phyloP scores from a whole-genome alignment of 2,797 vertebrate genomes.

The Enteromius afrohamiltoni region DNA sequence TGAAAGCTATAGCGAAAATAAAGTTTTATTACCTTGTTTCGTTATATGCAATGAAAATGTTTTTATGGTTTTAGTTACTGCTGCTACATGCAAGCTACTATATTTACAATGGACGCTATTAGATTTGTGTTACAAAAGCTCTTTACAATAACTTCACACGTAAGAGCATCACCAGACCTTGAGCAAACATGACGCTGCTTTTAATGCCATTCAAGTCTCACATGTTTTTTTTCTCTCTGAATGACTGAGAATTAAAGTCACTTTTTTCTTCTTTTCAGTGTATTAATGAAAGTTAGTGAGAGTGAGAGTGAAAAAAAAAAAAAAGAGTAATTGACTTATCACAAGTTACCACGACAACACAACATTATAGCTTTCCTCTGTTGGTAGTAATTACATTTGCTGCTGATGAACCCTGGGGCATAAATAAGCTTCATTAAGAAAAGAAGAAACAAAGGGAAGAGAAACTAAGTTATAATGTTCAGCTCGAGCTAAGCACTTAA shows the following conservation, averaged over 20 bases:
- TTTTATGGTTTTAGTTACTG: neutral
- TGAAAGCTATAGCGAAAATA: neutral
- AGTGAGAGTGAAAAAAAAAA: slow-evolving; percentile 17
- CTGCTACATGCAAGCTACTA: neutral
- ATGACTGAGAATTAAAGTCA: neutral
- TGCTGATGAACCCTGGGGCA: slow-evolving; percentile 21
- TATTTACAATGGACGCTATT: neutral
- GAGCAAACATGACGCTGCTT: neutral
- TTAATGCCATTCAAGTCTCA: neutral
- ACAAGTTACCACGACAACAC: slow-evolving; percentile 31
- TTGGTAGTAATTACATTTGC: slow-evolving; percentile 11
- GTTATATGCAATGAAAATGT: too few species aligned
- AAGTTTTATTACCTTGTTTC: neutral
- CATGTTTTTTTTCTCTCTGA: neutral
- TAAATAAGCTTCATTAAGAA: neutral
- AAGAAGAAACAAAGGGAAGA: neutral
- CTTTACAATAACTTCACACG: neutral
- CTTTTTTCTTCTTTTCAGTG: neutral
- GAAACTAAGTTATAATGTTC: neutral
- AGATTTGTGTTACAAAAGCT: neutral
- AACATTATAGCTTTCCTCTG: neutral
- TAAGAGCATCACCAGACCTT: neutral
- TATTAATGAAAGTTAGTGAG: neutral
- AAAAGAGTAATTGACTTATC: slow-evolving; percentile 32
- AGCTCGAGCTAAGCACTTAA: neutral